Evolutionary conservation across 2,113 vertebrate genomes (phyloP), one percentile per base, ranked within the genome.

Genomic region (Suricata suricatta): DNA sequence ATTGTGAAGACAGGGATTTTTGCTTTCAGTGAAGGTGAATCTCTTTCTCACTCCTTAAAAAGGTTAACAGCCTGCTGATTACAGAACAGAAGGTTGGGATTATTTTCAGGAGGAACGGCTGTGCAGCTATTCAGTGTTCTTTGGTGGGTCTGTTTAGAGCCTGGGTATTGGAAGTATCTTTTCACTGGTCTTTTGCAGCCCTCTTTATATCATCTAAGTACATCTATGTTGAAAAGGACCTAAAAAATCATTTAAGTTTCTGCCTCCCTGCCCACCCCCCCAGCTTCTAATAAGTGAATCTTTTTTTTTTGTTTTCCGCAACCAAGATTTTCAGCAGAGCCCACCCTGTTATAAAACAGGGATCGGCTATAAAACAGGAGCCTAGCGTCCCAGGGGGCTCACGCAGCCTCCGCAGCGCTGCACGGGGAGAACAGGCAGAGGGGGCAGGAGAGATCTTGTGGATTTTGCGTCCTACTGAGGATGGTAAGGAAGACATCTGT

Each of bases 61-160:
- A 93, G n/a, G 21, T 79, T 95, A 86, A 60, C 88, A 86, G 47
- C 84, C 41, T 87, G 29, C 64, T 80, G 84, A 60, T 71, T 41
- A 88, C 66, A 82, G 88, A 86, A 88, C 19, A 88, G 80, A 96
- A 93, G 52, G 57, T 68, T 95, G 86, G 33, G 72, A 66, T 96
- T 88, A 38, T 72, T 96, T 90, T 83, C 57, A 97, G 69, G 2
- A 76, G 81, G 41, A 94, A 77, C 85, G 63, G 44, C 71, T 84
- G 21, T 79, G 35, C 84, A 95, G 69, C 95, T 94, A 72, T 68
- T 84, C 31, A 2, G 11, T 79, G 68, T 71, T 92, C 88, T 83
- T 96, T 86, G 52, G 57, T 16, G 1, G 35, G 13, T 81, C 76
- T 85, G 91, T 91, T 71, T 74, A 89, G 68, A 38, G 23, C 41